Evolutionary conservation across 2,797 vertebrate genomes (phyloP), one percentile per base, ranked within the genome.

Genomic region (Synaphobranchus kaupii): DNA sequence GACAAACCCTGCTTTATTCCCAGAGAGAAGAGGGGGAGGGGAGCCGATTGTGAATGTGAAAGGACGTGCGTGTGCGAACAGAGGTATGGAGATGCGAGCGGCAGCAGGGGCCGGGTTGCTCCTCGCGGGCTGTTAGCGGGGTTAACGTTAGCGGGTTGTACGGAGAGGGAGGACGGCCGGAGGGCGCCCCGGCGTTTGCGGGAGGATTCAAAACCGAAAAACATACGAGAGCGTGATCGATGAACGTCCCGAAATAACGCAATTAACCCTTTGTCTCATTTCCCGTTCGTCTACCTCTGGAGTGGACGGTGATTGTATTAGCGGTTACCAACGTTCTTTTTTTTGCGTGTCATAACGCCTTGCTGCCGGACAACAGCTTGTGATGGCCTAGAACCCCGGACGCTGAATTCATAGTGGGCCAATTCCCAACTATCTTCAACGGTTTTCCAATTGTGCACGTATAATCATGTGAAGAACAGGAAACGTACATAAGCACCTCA

Each of bases 171-270:
- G 39, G 39, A 39, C 12, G 22, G 20, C 9, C 22, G 50, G 44
- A 22, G 76, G 25, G 76, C 0, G 22, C 20, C 22, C 20, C 17
- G 25, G 8, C 22, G 22, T 48, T 80, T 25, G 3, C 44, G 4
- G 4, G 76, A 48, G 34, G 34, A 6, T 87, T 91, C 9, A 88
- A 39, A 54, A 8, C 90, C 83, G 90, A 83, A 92, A 94, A 93
- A 93, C 92, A 94, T 93, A 95, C 92, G 94, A 94, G 93, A 94
- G 93, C 92, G 93, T 94, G 93, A 91, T 39, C 39, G 71, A 76
- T 80, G 22, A 44, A 44, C 20, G 56, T 10, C 17, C 52, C 17
- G 50, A 17, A 83, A 17, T 83, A 83, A 83, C 81, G 20, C 50
- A 56, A 83, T 83, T 83, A 83, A 54, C 81, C 50, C 48, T 54